Evolutionary conservation across 30 jellyfish, hydroid and myxozoan genomes (phyloP), one percentile per base, ranked within the genome.

Genomic region (Aurelia sp.): DNA sequence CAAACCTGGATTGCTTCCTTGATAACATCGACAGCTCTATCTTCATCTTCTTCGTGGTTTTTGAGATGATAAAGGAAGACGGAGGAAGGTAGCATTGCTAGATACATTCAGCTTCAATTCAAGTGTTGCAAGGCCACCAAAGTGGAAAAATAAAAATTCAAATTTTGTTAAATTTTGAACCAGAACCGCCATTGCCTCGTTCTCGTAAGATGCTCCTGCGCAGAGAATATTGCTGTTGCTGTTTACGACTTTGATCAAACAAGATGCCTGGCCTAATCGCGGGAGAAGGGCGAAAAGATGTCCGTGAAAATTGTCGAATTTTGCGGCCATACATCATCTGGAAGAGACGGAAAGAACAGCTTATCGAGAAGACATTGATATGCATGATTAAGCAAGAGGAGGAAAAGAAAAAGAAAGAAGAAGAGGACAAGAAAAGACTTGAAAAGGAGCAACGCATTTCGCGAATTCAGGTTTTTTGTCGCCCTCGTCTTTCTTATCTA

Each of bases 271-370:
- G 63, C 19, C 63, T 77, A 40, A 77, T 58, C 41, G 88, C 72
- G 10, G 88, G 88, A 1, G 92, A 83, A 21, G 82, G 86, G n/a
- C 44, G 86, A 63, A 72, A 74, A 40, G 58, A 16, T 71, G 75
- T 76, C 57, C 74, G 92, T 16, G 92, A 83, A 27, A 83, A 69
- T 33, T 83, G 92, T 60, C 55, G 85, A 83, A 59, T 83, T 35
- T 69, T 83, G 18, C 83, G 92, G 24, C 86, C 92, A 1, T 71
- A 83, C 55, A 83, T 83, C 38, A 47, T 83, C 8, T 71, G 92
- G 92, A 69, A 47, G 24, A 27, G 92, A 22, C 44, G 80, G 80
- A 83, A 83, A 41, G 92, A 83, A 17, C 82, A 83, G 27, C 61
- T 41, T 13, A 21, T 65, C 13, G 92, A 83, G 31, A 61, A 50